Percentiles rank a stretch among this genome's conserved stretches.
phyloP scores from a whole-genome alignment of 2,113 vertebrate species.

The Odontesthes bonariensis region DNA sequence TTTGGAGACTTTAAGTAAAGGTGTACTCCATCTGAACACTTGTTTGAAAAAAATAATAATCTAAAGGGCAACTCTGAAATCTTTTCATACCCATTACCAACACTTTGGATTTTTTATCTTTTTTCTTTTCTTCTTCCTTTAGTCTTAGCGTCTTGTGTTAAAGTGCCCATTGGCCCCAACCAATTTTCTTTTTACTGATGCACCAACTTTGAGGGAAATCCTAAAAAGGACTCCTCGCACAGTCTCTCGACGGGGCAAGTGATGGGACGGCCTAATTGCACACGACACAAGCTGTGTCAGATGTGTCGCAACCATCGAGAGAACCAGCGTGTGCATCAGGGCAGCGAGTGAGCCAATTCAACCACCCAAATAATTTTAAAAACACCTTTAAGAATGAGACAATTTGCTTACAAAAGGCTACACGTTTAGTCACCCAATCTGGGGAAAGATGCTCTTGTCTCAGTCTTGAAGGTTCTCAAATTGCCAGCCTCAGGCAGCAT shows the following conservation, averaged over 20 bases:
- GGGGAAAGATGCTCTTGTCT: conserved; percentile 79
- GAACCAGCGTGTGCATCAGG: conserved; percentile 72
- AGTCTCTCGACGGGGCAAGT: conserved; percentile 7
- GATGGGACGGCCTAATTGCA: conserved; percentile 8
- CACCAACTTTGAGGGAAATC: conserved; percentile 27
- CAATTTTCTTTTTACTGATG: conserved; percentile 63
- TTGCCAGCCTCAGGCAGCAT: conserved; percentile 43
- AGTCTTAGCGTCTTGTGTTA: conserved; percentile 21
- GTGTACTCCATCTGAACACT: conserved; percentile 52
- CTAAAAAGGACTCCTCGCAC: background rate
- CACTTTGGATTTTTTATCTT: conserved; percentile 40
- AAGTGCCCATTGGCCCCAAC: conserved; percentile 46
- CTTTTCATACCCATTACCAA: conserved; percentile 58
- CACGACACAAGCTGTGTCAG: conserved; percentile 11
- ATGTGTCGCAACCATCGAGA: background rate
- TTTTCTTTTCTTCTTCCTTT: background rate
- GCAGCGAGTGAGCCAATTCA: conserved; percentile 71
- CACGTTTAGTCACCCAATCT: conserved; percentile 52
- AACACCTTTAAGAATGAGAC: conserved; percentile 78
- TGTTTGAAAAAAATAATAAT: conserved; percentile 53
- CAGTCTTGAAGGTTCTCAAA: conserved; percentile 71
- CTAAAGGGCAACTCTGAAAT: conserved; percentile 68
- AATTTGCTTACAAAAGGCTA: conserved; percentile 39
- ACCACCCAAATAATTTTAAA: conserved; percentile 56
- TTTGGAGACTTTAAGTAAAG: conserved; percentile 55